Evolutionary conservation across 2,797 vertebrate genomes (phyloP).

Genomic region (Danio kyathit): DNA sequence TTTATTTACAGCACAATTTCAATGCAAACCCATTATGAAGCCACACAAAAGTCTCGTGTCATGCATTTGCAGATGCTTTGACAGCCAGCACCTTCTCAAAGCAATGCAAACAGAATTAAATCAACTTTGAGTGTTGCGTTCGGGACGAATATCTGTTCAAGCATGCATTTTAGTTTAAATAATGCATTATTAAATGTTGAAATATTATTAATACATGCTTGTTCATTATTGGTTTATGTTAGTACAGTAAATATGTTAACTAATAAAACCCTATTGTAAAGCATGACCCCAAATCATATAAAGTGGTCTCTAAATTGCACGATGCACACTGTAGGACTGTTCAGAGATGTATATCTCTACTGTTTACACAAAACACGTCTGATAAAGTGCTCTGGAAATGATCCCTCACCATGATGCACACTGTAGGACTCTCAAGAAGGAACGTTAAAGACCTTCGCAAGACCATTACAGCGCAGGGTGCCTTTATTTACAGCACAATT

Average conservation of each 20-base stretch:
- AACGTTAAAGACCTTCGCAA: background rate
- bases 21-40: too few relatives aligned
- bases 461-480: background rate
- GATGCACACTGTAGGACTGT: too few relatives aligned
- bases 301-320: too few relatives aligned
- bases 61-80: conserved; percentile 2
- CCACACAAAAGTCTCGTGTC: too few relatives aligned
- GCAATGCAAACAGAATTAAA: conserved; percentile 17
- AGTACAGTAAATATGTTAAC: too few relatives aligned
- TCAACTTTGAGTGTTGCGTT: conserved; percentile 23
- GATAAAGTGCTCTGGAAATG: conserved; percentile 23
- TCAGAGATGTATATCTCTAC: too few relatives aligned
- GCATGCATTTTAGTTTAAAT: too few relatives aligned
- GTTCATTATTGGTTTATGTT: too few relatives aligned
- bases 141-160: conserved; percentile 6
- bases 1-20: background rate
- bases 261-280: too few relatives aligned
- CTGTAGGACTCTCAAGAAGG: background rate
- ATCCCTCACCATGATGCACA: conserved; percentile 18
- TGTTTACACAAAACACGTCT: conserved; percentile 46
- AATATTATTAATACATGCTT: too few relatives aligned
- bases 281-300: too few relatives aligned
- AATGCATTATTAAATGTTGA: too few relatives aligned
- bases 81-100: background rate
- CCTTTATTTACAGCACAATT: background rate